Base-by-base conservation (phyloP, 1,140 invertebrate species). In the Trachelipus rathkii region DNA sequence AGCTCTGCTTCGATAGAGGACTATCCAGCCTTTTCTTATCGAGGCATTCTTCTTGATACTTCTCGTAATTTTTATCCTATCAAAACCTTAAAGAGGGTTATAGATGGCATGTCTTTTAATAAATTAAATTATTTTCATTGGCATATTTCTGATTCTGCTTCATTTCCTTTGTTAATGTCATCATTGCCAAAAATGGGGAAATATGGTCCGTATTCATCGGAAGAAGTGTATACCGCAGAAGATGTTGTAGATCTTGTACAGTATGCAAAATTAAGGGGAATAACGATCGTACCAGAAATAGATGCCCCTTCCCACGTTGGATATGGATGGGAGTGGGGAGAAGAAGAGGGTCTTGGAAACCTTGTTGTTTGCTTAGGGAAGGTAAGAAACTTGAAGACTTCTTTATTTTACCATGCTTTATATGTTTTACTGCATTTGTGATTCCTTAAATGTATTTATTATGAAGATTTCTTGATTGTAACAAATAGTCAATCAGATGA, bases 91-190 rank as follows among this genome's bases (percentile, higher is more conserved):
- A 88, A 92, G 80, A 86, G 88, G 15, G 92, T 91, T 0, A 86
- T 95, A 60, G 92, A 93, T 82, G 92, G 87, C 0, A 94, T 95
- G 92, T 89, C 89, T 0, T 87, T 89, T 82, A 90, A 90, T 15
- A 95, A 95, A 82, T 82, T 95, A 46, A 95, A 95, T 83, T 90
- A 90, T 0, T 91, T 95, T 83, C 93, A 95, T 81, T 95, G 93
- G 93, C 93, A 95, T 81, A 92, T 95, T 11, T 93, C 92, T 0
- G 93, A 95, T 83, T 90, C 91, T 0, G 92, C 94, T 21, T 94
- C 92, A 81, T 95, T 95, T 82, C 93, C 93, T 0, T 89, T 93
- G 72, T 89, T 89, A 45, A 89, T 92, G 0, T 87, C 87, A 82
- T 89, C 88, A 5, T 87, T 87, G 68, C 93, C 93, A 0, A 85